These are phyloP conservation scores for Crioceris asparagi DNA, from an alignment of 2,888 invertebrate species.

Conservation along the genomic window DNA sequence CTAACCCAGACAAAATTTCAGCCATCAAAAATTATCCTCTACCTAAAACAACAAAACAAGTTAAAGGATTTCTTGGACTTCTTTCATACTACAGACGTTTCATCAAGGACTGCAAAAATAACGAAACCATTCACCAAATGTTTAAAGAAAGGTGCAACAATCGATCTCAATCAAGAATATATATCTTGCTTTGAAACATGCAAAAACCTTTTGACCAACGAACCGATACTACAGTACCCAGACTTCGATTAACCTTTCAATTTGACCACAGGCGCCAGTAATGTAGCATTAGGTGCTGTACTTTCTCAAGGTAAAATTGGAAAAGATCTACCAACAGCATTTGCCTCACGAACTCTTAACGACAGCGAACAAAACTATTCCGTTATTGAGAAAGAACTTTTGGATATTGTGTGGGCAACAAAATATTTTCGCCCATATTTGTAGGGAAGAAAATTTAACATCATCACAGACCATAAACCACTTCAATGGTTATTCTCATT, in stretches of 20 bases:
- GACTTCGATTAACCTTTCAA: slow-evolving; percentile 20
- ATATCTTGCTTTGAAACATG: slow-evolving; percentile 12
- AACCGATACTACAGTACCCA: slow-evolving; percentile 18
- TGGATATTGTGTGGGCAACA: slow-evolving; percentile 16
- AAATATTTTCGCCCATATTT: slow-evolving; percentile 14
- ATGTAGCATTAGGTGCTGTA: slow-evolving; percentile 18
- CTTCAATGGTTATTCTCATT: slow-evolving; percentile 6
- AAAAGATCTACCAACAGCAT: slow-evolving; percentile 15
- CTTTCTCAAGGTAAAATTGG: slow-evolving; percentile 17
- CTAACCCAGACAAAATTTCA: slow-evolving; percentile 10
- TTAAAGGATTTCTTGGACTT: slow-evolving; percentile 17
- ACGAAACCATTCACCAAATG: slow-evolving; percentile 15
- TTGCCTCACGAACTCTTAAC: slow-evolving; percentile 6
- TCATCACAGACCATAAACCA: slow-evolving; percentile 12
- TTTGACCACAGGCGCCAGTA: slow-evolving; percentile 20
- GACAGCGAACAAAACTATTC: slow-evolving; percentile 9
- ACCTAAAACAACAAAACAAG: slow-evolving; percentile 16
- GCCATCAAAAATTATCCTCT: slow-evolving; percentile 13
- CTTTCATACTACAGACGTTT: slow-evolving; percentile 17
- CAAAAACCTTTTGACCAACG: slow-evolving; percentile 15
- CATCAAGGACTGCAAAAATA: slow-evolving; percentile 14
- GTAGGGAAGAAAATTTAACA: slow-evolving; percentile 6
- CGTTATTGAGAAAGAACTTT: slow-evolving; percentile 18
- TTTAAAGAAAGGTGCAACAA: slow-evolving; percentile 14
- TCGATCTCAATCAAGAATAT: slow-evolving; percentile 11